Conservation (phyloP, 2,888 invertebrate species). For the Cantharis nigra region DNA sequence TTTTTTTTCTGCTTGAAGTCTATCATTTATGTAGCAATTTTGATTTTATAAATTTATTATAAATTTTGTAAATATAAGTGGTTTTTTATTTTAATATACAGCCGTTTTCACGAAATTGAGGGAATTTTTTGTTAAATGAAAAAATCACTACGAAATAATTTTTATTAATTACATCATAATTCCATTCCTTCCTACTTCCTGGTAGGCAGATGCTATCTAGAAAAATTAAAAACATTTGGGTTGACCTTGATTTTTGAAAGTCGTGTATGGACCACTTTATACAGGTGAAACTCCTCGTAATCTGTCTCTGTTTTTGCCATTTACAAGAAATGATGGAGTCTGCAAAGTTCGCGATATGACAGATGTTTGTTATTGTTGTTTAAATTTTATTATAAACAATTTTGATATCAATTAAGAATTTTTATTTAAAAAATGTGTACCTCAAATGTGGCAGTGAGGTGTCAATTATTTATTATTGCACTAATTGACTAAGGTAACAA, state of each 20-base stretch:
- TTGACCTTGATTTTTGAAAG: neutral
- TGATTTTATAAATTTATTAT: too few relatives aligned
- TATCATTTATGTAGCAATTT: too few relatives aligned
- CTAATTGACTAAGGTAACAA: conserved; percentile 11
- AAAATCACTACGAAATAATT: too few relatives aligned
- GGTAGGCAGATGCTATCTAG: too few relatives aligned
- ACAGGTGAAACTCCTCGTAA: neutral
- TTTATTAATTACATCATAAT: too few relatives aligned
- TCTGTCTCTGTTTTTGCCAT: neutral
- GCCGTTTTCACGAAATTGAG: too few relatives aligned
- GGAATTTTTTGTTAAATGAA: too few relatives aligned
- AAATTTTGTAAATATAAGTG: too few relatives aligned
- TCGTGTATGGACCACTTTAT: neutral
- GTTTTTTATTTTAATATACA: too few relatives aligned
- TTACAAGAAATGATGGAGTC: neutral
- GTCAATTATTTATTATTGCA: neutral
- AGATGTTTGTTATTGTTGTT: conserved; percentile 6
- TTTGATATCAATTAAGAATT: neutral
- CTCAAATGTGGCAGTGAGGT: neutral
- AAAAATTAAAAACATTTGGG: neutral
- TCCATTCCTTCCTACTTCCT: too few relatives aligned
- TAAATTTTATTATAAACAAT: neutral
- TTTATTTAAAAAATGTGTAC: neutral
- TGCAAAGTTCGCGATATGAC: neutral
- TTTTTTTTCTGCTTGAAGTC: too few relatives aligned